Evolutionary conservation across 2,888 invertebrate species (phyloP), one percentile per base, ranked within the genome.

Genomic region (Trichopria drosophilae): DNA sequence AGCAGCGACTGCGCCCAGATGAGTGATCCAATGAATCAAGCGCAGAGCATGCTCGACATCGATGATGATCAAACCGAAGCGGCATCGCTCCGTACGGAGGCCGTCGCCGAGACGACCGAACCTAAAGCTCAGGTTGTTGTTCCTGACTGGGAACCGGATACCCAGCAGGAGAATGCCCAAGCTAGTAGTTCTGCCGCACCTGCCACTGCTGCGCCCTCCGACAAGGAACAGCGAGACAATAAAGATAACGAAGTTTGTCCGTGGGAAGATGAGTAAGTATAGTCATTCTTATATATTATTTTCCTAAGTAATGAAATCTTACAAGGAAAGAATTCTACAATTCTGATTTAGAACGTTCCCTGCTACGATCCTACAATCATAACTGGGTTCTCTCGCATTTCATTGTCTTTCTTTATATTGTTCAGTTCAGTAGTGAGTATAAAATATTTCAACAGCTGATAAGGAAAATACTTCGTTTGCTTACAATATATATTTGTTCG

Each of bases 241-340:
- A 73, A 73, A 78, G 83, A 84, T 77, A 90, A 87, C 78, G 89
- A 91, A 78, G 86, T 93, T 73, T 93, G 93, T 81, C 93, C 93
- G 51, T 93, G 93, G 93, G 93, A 93, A 83, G 91, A 93, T 80
- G 92, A 93, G 93, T 93, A 83, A 90, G 92, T 88, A 31, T 31
- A n/a, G 6, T 10, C 13, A 31, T 31, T 31, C 7, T 31, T 31
- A 31, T 10, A 31, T 31, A 10, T 31, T 6, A 31, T 45, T 24
- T 16, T 37, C 12, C n/a, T 39, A 16, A 28, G 16, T 34, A 36
- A n/a, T n/a, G n/a, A n/a, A n/a, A n/a, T n/a, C n/a, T n/a, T n/a
- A n/a, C n/a, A n/a, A n/a, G n/a, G n/a, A n/a, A n/a, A n/a, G n/a
- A n/a, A n/a, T n/a, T n/a, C n/a, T n/a, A n/a, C n/a, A n/a, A n/a